Evolutionary conservation across 2,113 vertebrate genomes (phyloP).

Genomic region (Trematomus loennbergii): DNA sequence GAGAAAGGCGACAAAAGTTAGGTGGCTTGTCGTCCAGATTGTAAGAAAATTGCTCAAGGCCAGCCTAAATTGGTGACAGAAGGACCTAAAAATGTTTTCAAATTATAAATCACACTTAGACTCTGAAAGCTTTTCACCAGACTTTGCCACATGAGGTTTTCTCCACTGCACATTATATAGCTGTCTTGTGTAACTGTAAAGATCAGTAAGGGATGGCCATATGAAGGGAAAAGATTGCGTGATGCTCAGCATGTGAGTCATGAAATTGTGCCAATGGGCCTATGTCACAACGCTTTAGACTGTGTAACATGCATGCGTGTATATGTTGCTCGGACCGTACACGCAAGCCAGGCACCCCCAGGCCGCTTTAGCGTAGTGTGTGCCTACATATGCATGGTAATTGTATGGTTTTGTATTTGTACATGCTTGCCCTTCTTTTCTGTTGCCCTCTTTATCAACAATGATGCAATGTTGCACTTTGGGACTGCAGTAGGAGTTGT

Average conservation of each 20-base stretch:
- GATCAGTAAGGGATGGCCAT: conserved; percentile 17
- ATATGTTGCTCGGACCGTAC: conserved; percentile 26
- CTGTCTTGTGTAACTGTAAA: conserved; percentile 18
- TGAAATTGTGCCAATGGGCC: conserved; percentile 59
- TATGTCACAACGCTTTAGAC: conserved; percentile 50
- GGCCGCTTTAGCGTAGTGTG: conserved; percentile 21
- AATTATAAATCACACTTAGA: conserved; percentile 17
- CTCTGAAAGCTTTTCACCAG: conserved; percentile 4
- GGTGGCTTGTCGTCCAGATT: conserved; percentile 22
- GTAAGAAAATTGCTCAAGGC: conserved; percentile 27
- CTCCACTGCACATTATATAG: background rate
- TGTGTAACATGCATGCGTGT: conserved; percentile 38
- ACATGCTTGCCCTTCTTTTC: conserved; percentile 4
- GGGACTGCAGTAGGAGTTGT: background rate
- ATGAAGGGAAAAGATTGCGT: conserved; percentile 48
- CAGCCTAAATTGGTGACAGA: conserved; percentile 5
- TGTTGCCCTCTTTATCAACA: conserved; percentile 15
- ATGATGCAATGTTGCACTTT: conserved; percentile 9
- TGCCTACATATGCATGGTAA: conserved; percentile 25
- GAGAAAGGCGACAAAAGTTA: conserved; percentile 6
- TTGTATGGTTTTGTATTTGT: background rate
- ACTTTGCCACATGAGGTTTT: background rate
- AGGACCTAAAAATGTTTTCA: background rate
- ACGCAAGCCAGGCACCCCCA: conserved; percentile 44
- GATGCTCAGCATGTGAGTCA: conserved; percentile 62